These are phyloP conservation scores for Scaptomyza pallida DNA, from an alignment of 1,140 invertebrate genomes.

Conservation along the genomic window DNA sequence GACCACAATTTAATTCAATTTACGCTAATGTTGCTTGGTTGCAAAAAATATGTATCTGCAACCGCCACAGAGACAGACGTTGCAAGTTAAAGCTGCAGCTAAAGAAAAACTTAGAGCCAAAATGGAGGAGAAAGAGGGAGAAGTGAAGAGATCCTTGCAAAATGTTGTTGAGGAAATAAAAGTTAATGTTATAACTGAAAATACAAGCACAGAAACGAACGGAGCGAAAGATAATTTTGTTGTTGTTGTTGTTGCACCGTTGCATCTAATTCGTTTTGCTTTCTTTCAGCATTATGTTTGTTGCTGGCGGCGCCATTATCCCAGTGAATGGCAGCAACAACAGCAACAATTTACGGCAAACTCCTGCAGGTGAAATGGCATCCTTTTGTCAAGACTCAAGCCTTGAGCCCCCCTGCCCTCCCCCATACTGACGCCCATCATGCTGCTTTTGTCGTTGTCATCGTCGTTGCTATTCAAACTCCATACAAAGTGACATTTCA, in stretches of 20 bases:
- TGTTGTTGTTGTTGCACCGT: constrained; percentile 31
- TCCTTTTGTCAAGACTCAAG: constrained; percentile 72
- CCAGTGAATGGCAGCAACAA: constrained; percentile 33
- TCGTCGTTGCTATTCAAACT: constrained; percentile 75
- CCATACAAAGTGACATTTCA: constrained; percentile 79
- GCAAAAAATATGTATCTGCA: not conserved
- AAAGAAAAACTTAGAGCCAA: constrained; percentile 12
- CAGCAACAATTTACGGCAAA: constrained; percentile 68
- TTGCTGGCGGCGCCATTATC: constrained; percentile 51
- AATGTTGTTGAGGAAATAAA: constrained; percentile 72
- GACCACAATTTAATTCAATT: constrained; percentile 19
- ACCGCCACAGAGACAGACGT: constrained; percentile 30
- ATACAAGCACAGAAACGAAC: constrained; percentile 50
- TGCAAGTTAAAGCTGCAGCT: constrained; percentile 32
- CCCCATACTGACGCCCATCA: constrained; percentile 22
- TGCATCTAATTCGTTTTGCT: constrained; percentile 71
- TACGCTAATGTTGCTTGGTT: constrained; percentile 19
- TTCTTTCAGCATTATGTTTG: constrained; percentile 61
- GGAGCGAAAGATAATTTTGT: constrained; percentile 61
- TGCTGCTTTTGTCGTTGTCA: constrained; percentile 53
- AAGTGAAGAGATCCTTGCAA: constrained; percentile 11
- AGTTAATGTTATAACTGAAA: constrained; percentile 72
- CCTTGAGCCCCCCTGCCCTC: constrained; percentile 31
- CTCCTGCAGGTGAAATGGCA: constrained; percentile 73
- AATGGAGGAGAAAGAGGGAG: not conserved